phyloP scores from a whole-genome alignment of 1,140 invertebrate species.

The Micrasema longulum region DNA sequence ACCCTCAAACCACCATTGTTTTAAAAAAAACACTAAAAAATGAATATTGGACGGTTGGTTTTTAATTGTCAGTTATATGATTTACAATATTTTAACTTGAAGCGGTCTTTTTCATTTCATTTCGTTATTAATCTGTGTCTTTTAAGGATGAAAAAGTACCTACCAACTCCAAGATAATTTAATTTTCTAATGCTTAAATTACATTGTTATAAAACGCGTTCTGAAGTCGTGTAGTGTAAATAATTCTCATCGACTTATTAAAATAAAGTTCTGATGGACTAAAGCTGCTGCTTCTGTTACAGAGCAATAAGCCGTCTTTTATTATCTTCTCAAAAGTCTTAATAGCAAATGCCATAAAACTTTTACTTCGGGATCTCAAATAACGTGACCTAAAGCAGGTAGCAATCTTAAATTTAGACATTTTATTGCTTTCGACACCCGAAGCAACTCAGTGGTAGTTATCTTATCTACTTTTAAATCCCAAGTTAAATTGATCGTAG shows the following conservation, averaged over 20 bases:
- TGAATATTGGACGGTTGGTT: no score
- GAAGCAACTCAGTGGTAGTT: neutral
- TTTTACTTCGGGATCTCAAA: constrained; percentile 19
- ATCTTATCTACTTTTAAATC: no score
- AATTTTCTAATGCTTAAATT: neutral
- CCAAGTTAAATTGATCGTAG: no score
- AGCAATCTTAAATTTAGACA: neutral
- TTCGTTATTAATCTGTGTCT: neutral
- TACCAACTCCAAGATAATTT: neutral
- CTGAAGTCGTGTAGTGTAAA: no score
- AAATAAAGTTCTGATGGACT: neutral
- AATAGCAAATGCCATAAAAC: constrained; percentile 11
- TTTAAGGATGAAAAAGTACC: neutral
- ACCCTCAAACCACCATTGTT: no score
- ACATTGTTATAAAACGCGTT: neutral
- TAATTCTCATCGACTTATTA: neutral
- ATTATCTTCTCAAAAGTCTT: constrained; percentile 12
- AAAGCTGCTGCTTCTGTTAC: neutral
- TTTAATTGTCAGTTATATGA: no score
- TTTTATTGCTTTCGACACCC: neutral
- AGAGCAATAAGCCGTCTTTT: constrained; percentile 8
- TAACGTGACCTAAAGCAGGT: neutral
- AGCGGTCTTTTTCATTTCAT: no score
- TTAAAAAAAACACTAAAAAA: no score
- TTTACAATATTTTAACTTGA: no score